Evolutionary conservation across 2,113 vertebrate species (phyloP), one percentile per base, ranked within the genome.

Genomic region (Scopus umbretta): DNA sequence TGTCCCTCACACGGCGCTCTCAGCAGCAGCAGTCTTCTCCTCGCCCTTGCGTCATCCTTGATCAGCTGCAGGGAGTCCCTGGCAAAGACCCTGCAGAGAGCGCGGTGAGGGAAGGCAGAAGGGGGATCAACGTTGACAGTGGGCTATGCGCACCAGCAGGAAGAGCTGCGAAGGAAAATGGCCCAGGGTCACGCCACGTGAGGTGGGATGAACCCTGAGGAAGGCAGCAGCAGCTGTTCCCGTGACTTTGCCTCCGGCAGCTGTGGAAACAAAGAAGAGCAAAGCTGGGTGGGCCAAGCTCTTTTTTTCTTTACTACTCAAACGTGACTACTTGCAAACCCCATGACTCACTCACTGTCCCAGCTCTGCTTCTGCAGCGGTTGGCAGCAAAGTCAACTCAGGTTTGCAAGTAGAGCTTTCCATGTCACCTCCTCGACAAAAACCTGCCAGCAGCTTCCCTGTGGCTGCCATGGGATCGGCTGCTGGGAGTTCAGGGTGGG

Each of bases 51-150:
- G 1, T 71, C 62, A 72, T 50, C 50, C 47, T 72, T 6, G 1
- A 42, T 27, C 17, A 62, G 52, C 91, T 91, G 52, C 83, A 29
- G 61, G 70, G 40, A 34, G 23, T n/a, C 53, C 47, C 62, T 70
- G 92, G 81, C 70, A 66, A 53, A 68, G 78, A 38, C 63, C 25
- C 49, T n/a, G 47, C 80, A n/a, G 86, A 36, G 40, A 32, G 7
- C 20, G n/a, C 34, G 34, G 25, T 4, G 2, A 9, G 22, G 43
- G 34, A 55, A 59, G 16, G 61, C 75, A 68, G 42, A 30, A 53
- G 16, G 42, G 36, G 55, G 9, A 11, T 5, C 1, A 7, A 22
- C 0, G 0, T 36, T 3, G 10, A 43, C 75, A 62, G 12, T 1
- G 4, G 49, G n/a, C 26, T 49, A 13, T 2, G 34, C 91, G 47